phyloP scores from a whole-genome alignment of 2,797 vertebrate species.

The Cyprinella venusta region DNA sequence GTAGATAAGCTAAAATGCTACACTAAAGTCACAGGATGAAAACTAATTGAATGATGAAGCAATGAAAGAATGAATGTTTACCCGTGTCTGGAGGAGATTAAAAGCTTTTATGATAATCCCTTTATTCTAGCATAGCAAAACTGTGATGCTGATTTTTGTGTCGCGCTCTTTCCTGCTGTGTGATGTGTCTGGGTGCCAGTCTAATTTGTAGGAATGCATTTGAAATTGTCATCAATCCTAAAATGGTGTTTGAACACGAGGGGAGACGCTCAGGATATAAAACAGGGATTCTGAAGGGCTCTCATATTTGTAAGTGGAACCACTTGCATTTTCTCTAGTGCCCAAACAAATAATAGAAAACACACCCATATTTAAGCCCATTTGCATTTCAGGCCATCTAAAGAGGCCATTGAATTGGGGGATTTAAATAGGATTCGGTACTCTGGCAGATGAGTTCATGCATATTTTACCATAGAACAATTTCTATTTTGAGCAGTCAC shows the following conservation, averaged over 20 bases:
- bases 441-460: constrained; percentile 33
- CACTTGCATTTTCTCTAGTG: constrained; percentile 59
- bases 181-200: constrained; percentile 42
- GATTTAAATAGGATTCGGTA: constrained; percentile 37
- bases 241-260: constrained; percentile 50
- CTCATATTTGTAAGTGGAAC: constrained; percentile 67
- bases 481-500: constrained; percentile 3
- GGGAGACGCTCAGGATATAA: constrained; percentile 56
- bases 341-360: constrained; percentile 57
- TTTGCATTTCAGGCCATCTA: constrained; percentile 54
- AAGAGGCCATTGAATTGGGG: constrained; percentile 40
- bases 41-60: constrained; percentile 41
- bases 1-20: too few relatives aligned
- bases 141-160: constrained; percentile 30
- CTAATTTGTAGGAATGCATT: constrained; percentile 53
- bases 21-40: background rate
- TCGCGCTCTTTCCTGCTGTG: constrained; percentile 24
- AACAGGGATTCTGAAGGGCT: constrained; percentile 55
- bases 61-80: constrained; percentile 28
- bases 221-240: constrained; percentile 53
- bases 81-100: constrained; percentile 10
- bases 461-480: constrained; percentile 24
- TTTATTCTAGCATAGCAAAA: constrained; percentile 47
- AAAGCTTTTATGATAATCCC: constrained; percentile 39
- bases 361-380: constrained; percentile 56